Percentiles rank a stretch among this genome's conserved stretches.
These are phyloP conservation scores for Nasonia oneida DNA, from an alignment of 2,888 invertebrate genomes.

Conservation along the genomic window DNA sequence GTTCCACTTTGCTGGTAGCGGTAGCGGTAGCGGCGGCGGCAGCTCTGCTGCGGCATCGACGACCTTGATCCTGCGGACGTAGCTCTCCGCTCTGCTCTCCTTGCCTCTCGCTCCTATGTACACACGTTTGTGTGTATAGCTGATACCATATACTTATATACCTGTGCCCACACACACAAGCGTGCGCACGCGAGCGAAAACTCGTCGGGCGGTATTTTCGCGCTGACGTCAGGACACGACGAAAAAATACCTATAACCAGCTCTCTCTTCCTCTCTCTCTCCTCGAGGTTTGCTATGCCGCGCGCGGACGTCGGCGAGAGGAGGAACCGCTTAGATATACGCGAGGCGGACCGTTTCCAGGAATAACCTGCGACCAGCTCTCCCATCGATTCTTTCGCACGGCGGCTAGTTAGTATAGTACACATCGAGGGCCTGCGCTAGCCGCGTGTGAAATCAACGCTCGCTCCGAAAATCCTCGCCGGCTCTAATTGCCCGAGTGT, in stretches of 20 bases:
- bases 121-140: too few relatives aligned
- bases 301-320: background rate
- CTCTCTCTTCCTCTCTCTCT: background rate
- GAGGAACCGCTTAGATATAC: background rate
- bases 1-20: background rate
- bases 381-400: background rate
- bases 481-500: background rate
- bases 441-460: background rate
- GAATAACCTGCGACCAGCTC: background rate
- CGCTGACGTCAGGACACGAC: background rate
- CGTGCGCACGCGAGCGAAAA: background rate
- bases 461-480: background rate
- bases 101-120: background rate
- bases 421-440: background rate
- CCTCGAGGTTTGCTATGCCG: background rate
- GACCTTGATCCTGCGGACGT: constrained; percentile 57
- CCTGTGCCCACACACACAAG: background rate
- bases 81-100: background rate
- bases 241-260: background rate
- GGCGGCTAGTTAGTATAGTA: background rate
- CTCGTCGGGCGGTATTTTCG: constrained; percentile 12
- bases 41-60: constrained; percentile 58
- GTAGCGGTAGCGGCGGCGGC: background rate
- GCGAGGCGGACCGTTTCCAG: constrained; percentile 2
- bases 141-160: background rate